These are phyloP conservation scores for Stictocephala bisonia DNA, from an alignment of 2,888 invertebrate genomes.

Conservation along the genomic window DNA sequence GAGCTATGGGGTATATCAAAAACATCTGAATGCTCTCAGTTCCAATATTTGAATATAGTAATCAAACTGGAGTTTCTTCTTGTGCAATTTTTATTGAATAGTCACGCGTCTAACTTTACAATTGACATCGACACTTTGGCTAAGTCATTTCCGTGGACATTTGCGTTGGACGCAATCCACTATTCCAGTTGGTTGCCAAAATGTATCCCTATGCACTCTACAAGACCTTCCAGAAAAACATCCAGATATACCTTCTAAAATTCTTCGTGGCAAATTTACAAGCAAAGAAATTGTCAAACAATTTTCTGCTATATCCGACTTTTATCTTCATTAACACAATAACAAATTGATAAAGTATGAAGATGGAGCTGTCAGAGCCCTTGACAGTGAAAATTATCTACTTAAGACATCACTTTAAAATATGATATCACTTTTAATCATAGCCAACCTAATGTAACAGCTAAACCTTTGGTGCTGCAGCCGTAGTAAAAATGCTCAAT, in stretches of 20 bases:
- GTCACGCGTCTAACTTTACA: not conserved
- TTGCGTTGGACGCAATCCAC: conserved; percentile 13
- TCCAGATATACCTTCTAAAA: not conserved
- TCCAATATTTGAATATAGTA: not conserved
- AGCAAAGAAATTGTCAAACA: not conserved
- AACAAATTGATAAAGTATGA: not conserved
- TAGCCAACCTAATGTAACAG: not conserved
- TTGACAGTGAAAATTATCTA: conserved; percentile 15
- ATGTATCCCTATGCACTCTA: not conserved
- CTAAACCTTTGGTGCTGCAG: not conserved
- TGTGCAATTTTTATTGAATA: not conserved
- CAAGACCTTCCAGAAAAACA: not conserved
- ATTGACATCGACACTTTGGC: not conserved
- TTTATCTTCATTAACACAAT: not conserved
- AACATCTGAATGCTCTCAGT: not conserved
- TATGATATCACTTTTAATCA: too few species aligned
- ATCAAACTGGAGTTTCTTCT: not conserved
- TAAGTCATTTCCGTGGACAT: not conserved
- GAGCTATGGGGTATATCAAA: not conserved
- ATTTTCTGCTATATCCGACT: conserved; percentile 11
- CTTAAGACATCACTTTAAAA: not conserved
- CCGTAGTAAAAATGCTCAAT: too few species aligned
- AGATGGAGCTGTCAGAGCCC: not conserved
- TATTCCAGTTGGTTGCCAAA: conserved; percentile 18
- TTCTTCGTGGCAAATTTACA: not conserved